Base-by-base conservation (phyloP, 2,888 invertebrate species). In the Pasiphila rectangulata region DNA sequence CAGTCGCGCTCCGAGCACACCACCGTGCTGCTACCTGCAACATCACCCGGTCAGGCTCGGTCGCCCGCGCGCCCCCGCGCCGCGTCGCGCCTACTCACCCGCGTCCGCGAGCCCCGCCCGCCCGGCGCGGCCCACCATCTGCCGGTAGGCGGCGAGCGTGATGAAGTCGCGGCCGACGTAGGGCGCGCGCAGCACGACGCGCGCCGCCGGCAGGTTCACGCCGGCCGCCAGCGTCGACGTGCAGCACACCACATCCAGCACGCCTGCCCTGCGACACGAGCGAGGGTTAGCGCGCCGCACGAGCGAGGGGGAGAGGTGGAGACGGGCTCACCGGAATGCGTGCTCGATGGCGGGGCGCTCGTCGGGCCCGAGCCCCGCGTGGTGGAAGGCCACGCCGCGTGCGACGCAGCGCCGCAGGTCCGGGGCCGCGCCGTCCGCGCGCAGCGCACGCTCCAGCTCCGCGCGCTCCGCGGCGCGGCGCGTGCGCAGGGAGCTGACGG, bases 181-280 rank as follows among this genome's bases (percentile, higher is more conserved):
- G 0, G 98, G 98, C 37, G 95, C 93, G 54, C 98, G 90, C 56
- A 98, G 83, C 38, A 98, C 93, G 0, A 98, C 96, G 68, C 98
- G 91, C 81, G 93, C 92, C 0, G 98, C 98, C 7, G 98, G 98
- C 59, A 99, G 90, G 90, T 99, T 99, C 17, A 99, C 97, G 2
- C 98, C 98, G 13, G 98, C 98, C n/a, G 98, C 98, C 56, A 99
- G 87, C 0, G 98, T 99, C 0, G 98, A 98, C 0, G 98, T 99
- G 73, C 98, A 98, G 72, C 97, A 96, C 55, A 99, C 91, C 19
- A 97, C 94, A 51, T 93, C 95, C 21, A 99, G 82, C n/a, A 92
- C 92, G 0, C 96, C 96, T n/a, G 91, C 89, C 54, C 94, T 91
- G 46, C 0, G 4, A 9, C 1, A 25, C n/a, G n/a, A n/a, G n/a